phyloP scores from a whole-genome alignment of 2,113 vertebrate species.

The Naja naja region DNA sequence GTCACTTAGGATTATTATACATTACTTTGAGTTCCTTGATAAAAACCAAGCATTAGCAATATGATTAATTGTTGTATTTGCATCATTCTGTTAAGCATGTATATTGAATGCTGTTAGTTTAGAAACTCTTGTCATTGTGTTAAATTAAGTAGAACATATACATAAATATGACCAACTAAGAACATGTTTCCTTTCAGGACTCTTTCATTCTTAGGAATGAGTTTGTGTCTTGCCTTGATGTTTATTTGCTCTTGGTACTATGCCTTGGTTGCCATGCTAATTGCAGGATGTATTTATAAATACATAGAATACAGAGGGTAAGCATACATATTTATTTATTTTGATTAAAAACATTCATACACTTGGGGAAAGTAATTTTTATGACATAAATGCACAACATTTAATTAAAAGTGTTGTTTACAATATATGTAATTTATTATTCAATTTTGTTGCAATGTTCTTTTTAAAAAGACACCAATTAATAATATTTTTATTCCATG shows the following conservation, averaged over 20 bases:
- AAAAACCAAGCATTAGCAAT: background rate
- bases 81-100: background rate
- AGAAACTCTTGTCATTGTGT: slow-evolving; percentile 24
- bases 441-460: background rate
- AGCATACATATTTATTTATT: slow-evolving; percentile 64
- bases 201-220: slow-evolving; percentile 95
- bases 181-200: slow-evolving; percentile 74
- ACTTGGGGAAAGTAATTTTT: background rate
- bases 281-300: slow-evolving; percentile 95
- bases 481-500: background rate
- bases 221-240: slow-evolving; percentile 94
- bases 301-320: slow-evolving; percentile 98
- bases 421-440: background rate
- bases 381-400: background rate
- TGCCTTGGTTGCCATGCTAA: slow-evolving; percentile 88
- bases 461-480: background rate
- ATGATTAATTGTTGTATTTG: background rate
- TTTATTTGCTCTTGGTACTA: slow-evolving; percentile 98
- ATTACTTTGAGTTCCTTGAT: background rate
- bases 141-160: slow-evolving; percentile 33
- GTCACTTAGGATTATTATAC: background rate
- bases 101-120: background rate
- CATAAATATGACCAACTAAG: slow-evolving; percentile 46
- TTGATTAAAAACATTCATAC: background rate
- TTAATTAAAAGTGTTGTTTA: background rate